Evolutionary conservation across 2,113 vertebrate species (phyloP), one percentile per base, ranked within the genome.

Genomic region (Xerus inauris): DNA sequence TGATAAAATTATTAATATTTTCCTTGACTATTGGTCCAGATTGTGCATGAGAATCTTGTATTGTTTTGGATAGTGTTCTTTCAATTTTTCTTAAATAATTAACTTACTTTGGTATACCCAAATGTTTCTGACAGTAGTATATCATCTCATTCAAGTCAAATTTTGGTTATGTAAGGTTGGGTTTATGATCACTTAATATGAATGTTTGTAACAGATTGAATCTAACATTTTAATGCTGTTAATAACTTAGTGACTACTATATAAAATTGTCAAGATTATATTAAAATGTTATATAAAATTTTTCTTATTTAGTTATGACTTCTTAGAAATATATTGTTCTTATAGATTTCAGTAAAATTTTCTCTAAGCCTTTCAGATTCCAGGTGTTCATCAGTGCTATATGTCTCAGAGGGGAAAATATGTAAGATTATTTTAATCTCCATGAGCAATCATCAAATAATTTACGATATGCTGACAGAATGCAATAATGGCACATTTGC

Each of bases 361-460:
- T 8, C 17, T 75, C 28, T 69, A 89, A 83, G 2, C 1, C 10
- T 42, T 89, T 81, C 67, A 71, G 35, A 49, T 62, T 96, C 91
- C 93, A 96, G 81, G 71, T 96, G 93, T 38, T 96, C 87, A 94
- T 93, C 81, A 95, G 35, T 47, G 35, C 28, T 75, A 5, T 71
- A 22, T 47, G n/a, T 59, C 19, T 79, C 64, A 69, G 67, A 80
- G 19, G 40, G 51, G 11, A 86, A 96, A 77, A 87, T 82, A 47
- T 30, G 54, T 57, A 79, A 73, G 35, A 93, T 89, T 96, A 93
- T 91, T 92, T 93, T 97, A 96, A 94, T 95, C 47, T 3, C 62
- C 59, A 72, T 40, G n/a, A 90, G 76, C 72, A 94, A 85, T 94
- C 72, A 54, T 30, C 30, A 59, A 90, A 75, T 72, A 88, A 72